Conservation (phyloP, 2,888 invertebrate species). For the Drosophila melanosoma region DNA sequence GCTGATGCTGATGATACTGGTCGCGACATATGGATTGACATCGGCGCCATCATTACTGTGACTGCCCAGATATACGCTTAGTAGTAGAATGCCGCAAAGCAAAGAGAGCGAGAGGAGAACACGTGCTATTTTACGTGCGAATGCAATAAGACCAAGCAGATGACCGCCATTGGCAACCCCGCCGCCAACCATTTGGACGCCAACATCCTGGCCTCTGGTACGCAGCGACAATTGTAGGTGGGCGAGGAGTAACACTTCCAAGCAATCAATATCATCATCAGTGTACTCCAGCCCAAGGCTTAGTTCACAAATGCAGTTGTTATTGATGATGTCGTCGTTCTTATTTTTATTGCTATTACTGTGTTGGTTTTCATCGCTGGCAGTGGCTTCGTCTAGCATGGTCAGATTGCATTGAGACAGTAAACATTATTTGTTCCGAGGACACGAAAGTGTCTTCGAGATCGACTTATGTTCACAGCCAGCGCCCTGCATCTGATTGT, state of each 20-base stretch:
- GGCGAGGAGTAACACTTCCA: conserved; percentile 60
- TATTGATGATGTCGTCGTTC: conserved; percentile 33
- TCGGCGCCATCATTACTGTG: background rate
- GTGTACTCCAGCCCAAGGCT: conserved; percentile 40
- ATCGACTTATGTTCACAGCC: background rate
- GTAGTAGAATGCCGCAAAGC: conserved; percentile 75
- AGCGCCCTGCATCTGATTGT: conserved; percentile 72
- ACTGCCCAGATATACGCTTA: conserved; percentile 78
- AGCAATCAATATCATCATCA: conserved; percentile 47
- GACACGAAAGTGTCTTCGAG: conserved; percentile 39
- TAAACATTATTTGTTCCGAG: conserved; percentile 80
- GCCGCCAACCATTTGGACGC: conserved; percentile 61
- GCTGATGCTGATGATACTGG: conserved; percentile 15
- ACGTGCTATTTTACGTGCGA: conserved; percentile 81
- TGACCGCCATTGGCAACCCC: conserved; percentile 80
- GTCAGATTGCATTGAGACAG: conserved; percentile 81
- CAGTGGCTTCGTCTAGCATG: conserved; percentile 71
- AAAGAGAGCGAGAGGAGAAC: conserved; percentile 77
- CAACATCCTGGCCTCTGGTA: conserved; percentile 13
- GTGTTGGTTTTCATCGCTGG: conserved; percentile 43
- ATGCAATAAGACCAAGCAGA: conserved; percentile 81
- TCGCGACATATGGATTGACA: conserved; percentile 2
- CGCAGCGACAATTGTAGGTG: conserved; percentile 53
- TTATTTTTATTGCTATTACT: conserved; percentile 22
- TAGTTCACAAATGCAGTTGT: conserved; percentile 58